Evolutionary conservation across 1,140 invertebrate species (phyloP), one percentile per base, ranked within the genome.

Genomic region (Euschistus heros): DNA sequence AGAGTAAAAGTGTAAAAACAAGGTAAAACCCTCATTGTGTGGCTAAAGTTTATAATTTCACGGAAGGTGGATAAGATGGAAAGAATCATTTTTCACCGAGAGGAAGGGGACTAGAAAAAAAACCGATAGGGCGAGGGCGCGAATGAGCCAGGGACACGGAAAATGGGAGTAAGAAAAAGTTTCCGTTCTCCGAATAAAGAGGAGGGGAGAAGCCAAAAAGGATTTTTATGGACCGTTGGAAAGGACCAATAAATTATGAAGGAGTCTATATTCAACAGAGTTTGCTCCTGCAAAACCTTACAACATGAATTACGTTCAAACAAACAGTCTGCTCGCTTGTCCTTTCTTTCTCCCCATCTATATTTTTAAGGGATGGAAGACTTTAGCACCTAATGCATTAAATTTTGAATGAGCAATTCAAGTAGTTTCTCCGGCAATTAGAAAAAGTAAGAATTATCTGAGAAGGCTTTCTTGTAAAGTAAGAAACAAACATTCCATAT

Each of bases 141-240:
- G 54, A 57, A 57, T 57, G 54, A 57, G 54, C 54, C 54, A 57
- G 54, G 54, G 54, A 57, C 54, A 57, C 54, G 54, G 54, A 57
- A 57, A 61, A 61, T 44, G 59, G 33, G 37, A 61, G 59, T 61
- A 61, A 61, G 59, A 24, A 61, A 61, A 61, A 61, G 59, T 61
- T 61, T 44, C 42, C n/a, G 30, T 44, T 61, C 59, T 37, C 26
- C 22, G 20, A 42, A 61, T 18, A 18, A 42, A 37, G 22, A 18
- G 30, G 37, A 18, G 59, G 59, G 30, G 59, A 33, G 37, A 30
- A 59, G 47, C 47, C 54, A 61, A 44, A 44, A 61, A 44, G 59
- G 59, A 61, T 42, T 61, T 61, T 61, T 61, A 61, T 61, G 59
- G 30, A 44, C n/a, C 59, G 59, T 61, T 61, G 59, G 54, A 61